Conservation (phyloP, 2,113 vertebrate genomes). For the Dromas ardeola region DNA sequence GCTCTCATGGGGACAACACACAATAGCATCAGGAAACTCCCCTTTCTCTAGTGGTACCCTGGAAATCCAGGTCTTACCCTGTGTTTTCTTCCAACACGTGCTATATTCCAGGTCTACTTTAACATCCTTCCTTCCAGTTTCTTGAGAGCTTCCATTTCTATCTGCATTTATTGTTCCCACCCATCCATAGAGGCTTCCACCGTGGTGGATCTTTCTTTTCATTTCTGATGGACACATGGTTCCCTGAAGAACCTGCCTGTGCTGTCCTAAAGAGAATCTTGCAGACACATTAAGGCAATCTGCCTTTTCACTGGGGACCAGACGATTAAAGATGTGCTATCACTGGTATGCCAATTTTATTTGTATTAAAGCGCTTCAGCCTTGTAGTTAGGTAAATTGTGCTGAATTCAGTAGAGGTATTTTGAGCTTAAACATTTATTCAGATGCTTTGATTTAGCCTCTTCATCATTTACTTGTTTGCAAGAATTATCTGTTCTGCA, state of each 20-base stretch:
- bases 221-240: not conserved
- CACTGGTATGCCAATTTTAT: not conserved
- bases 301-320: not conserved
- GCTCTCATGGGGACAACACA: not conserved
- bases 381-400: not conserved
- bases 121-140: not conserved
- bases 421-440: not conserved
- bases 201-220: not conserved
- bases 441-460: not conserved
- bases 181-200: not conserved
- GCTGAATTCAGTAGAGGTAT: not conserved
- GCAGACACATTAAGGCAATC: not conserved
- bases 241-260: not conserved
- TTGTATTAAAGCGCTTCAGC: not conserved
- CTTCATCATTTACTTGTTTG: slow-evolving; percentile 19
- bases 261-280: not conserved
- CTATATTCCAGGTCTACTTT: not conserved
- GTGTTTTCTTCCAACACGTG: not conserved
- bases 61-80: not conserved
- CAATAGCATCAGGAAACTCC: not conserved
- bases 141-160: not conserved
- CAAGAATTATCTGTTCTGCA: not conserved
- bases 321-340: not conserved
- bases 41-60: not conserved
- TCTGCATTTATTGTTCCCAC: not conserved